Base-by-base conservation (phyloP, 1,140 invertebrate species). In the Cecropterus lyciades region DNA sequence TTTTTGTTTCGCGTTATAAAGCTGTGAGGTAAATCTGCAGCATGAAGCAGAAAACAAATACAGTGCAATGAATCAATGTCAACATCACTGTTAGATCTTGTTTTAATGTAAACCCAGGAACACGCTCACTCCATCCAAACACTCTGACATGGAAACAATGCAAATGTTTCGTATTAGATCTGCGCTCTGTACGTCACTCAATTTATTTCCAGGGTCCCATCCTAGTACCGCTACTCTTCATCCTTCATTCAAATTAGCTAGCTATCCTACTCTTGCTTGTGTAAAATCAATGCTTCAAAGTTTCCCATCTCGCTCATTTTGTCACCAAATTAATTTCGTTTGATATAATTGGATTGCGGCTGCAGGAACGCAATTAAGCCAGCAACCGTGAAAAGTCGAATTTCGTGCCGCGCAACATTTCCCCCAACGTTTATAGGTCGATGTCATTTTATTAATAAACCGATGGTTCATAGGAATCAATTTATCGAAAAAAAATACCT, bases 271-370 rank as follows among this genome's bases (percentile, higher is more conserved):
- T 57, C 20, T 13, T 16, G 8, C 55, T 27, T n/a, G 17, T 17
- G 53, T 9, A 13, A 56, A 56, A 33, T 56, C 40, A 9, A 45
- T 37, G 17, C 8, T 42, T 45, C 13, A n/a, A 45, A 27, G 0
- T 2, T 27, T n/a, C 33, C 9, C 55, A 27, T 55, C 46, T 43
- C 48, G 55, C 40, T 49, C 62, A 42, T 70, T 65, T 70, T 70
- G 68, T 70, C 68, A 65, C 62, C 24, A 70, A 70, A 70, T 65
- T 70, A 70, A 65, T 70, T 70, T 65, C 68, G 68, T 65, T 70
- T 53, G 16, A 17, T 51, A 64, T 70, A 65, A 70, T 70, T 70
- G 62, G 62, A 65, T 70, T 70, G 62, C 42, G 62, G 55, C 40
- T 51, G 59, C 37, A 57, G 55, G 24, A 70, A 65, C 62, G 43